A percentile compares a stretch with the other conserved stretches of the same genome.
Conservation (phyloP, 2,888 invertebrate genomes). For the Pseudococcus jackbeardsleyi region DNA sequence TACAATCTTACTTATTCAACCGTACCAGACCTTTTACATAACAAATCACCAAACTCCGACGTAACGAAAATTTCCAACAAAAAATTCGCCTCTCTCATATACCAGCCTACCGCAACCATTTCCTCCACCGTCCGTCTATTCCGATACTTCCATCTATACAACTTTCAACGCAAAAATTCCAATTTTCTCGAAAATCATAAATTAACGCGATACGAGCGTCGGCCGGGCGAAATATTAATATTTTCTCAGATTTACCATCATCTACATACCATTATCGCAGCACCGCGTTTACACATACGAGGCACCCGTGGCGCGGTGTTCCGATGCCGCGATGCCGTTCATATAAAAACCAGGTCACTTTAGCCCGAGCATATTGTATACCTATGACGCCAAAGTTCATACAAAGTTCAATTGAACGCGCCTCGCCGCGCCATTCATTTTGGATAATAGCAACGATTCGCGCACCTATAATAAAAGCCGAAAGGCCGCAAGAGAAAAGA, state of each 20-base stretch:
- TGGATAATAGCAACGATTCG: slow-evolving; percentile 13
- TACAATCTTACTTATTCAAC: too few species aligned
- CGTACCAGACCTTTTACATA: too few species aligned
- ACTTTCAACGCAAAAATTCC: slow-evolving; percentile 10
- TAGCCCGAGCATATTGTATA: slow-evolving; percentile 16
- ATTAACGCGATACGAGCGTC: neutral
- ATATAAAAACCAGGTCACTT: slow-evolving; percentile 23
- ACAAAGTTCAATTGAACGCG: slow-evolving; percentile 32
- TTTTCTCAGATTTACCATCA: slow-evolving; percentile 28
- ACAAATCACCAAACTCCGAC: too few species aligned
- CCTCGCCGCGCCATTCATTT: slow-evolving; percentile 4
- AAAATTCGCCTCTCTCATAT: neutral
- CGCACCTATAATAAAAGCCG: slow-evolving; percentile 10
- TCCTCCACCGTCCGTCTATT: neutral
- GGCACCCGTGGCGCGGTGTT: neutral
- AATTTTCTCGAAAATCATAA: slow-evolving; percentile 1
- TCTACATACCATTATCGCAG: slow-evolving; percentile 2
- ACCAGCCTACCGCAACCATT: neutral
- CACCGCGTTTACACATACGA: neutral
- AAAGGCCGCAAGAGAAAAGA: slow-evolving; percentile 4
- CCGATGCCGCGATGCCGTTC: slow-evolving; percentile 5
- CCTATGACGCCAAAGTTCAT: slow-evolving; percentile 20
- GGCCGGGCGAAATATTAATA: neutral
- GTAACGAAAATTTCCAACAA: too few species aligned
- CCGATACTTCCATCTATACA: neutral